A percentile compares a stretch with the other conserved stretches of the same genome.
phyloP scores from a whole-genome alignment of 2,113 vertebrate genomes.

The Cacatua alba region DNA sequence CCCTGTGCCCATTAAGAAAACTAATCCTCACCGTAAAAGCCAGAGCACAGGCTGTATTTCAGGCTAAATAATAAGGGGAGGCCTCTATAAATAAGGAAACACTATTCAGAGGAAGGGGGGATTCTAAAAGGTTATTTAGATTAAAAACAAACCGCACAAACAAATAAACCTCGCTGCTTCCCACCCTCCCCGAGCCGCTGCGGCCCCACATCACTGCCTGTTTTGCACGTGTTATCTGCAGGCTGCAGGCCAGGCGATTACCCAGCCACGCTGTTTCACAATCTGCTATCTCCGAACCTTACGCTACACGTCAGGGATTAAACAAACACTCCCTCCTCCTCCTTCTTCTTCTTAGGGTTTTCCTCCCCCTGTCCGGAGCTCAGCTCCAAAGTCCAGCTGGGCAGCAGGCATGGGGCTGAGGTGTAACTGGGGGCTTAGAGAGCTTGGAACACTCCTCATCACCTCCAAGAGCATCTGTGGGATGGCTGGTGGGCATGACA shows the following conservation, averaged over 20 bases:
- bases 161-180: neutral
- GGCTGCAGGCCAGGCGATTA: neutral
- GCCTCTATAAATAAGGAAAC: neutral
- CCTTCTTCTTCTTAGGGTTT: neutral
- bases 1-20: neutral
- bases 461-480: rapidly evolving
- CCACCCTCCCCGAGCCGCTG: neutral
- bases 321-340: constrained; percentile 54
- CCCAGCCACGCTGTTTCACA: neutral
- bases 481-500: neutral
- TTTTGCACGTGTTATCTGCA: neutral
- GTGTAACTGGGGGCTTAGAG: neutral
- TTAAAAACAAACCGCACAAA: constrained; percentile 52
- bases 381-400: neutral
- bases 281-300: constrained; percentile 14
- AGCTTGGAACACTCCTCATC: rapidly evolving
- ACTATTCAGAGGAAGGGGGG: neutral
- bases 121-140: constrained; percentile 29
- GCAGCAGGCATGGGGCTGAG: neutral
- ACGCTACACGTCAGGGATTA: neutral
- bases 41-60: constrained; percentile 1
- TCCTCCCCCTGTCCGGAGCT: neutral
- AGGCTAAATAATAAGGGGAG: neutral
- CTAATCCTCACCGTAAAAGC: constrained; percentile 7
- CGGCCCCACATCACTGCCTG: neutral